These are phyloP conservation scores for Campoplex nolae DNA, from an alignment of 2,888 invertebrate species.

Conservation along the genomic window DNA sequence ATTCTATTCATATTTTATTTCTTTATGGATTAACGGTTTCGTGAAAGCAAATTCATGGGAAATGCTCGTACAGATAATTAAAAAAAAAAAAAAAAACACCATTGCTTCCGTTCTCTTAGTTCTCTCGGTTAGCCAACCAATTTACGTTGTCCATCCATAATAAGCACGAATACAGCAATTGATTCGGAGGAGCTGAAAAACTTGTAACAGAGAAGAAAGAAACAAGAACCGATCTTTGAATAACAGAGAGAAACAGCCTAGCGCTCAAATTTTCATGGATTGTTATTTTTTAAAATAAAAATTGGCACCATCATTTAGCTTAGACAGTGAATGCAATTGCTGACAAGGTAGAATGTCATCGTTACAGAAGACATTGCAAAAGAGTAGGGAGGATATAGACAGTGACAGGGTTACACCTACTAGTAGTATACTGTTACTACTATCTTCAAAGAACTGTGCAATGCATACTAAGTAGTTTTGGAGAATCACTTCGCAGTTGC, in stretches of 20 bases:
- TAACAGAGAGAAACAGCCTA: not conserved
- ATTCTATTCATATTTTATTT: too few relatives aligned
- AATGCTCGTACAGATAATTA: too few relatives aligned
- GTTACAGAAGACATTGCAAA: constrained; percentile 70
- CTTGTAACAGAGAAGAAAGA: too few relatives aligned
- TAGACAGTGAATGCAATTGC: not conserved
- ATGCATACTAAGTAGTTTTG: constrained; percentile 77
- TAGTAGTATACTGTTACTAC: constrained; percentile 66
- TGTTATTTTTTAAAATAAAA: not conserved
- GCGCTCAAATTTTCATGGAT: not conserved
- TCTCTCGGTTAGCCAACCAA: too few relatives aligned
- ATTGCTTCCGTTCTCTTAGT: too few relatives aligned
- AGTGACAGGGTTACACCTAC: constrained; percentile 53
- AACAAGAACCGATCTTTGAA: too few relatives aligned
- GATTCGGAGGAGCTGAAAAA: too few relatives aligned
- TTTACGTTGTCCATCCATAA: too few relatives aligned
- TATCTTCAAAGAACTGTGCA: constrained; percentile 70
- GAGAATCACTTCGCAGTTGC: constrained; percentile 74
- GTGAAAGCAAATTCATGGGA: not conserved
- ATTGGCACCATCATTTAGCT: not conserved
- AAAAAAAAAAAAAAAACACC: not conserved
- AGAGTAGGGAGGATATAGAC: constrained; percentile 57
- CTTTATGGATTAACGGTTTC: not conserved
- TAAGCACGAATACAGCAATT: too few relatives aligned
- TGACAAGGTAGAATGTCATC: constrained; percentile 55